Evolutionary conservation across 2,797 vertebrate species (phyloP).

Genomic region (Acridotheres tristis): DNA sequence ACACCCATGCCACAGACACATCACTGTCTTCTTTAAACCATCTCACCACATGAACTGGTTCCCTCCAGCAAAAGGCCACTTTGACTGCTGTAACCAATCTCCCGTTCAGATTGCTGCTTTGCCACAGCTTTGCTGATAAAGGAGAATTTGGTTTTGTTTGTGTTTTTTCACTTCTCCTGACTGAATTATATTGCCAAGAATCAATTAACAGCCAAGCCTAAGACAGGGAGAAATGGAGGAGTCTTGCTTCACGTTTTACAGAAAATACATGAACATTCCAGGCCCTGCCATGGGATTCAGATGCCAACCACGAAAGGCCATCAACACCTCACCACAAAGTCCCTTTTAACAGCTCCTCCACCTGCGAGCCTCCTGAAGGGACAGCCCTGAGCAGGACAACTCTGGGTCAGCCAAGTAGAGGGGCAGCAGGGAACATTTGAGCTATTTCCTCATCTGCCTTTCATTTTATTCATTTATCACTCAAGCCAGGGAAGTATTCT

Average conservation of each 20-base stretch:
- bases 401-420: background rate
- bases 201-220: background rate
- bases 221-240: background rate
- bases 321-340: background rate
- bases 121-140: background rate
- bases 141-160: background rate
- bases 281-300: background rate
- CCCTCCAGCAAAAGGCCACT: background rate
- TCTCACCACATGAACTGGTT: background rate
- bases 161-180: background rate
- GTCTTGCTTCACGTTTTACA: background rate
- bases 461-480: conserved; percentile 45
- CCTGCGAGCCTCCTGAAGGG: fast-evolving
- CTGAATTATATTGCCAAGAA: background rate
- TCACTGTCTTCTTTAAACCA: background rate
- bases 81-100: background rate
- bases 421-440: background rate
- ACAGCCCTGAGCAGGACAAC: background rate
- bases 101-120: background rate
- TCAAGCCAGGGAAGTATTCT: conserved; percentile 50
- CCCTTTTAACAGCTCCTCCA: background rate
- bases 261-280: background rate
- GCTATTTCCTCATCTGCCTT: conserved; percentile 38
- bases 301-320: background rate
- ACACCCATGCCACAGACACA: background rate